Evolutionary conservation across 2,888 invertebrate genomes (phyloP), one percentile per base, ranked within the genome.

Genomic region (Dolichopus griseipennis): DNA sequence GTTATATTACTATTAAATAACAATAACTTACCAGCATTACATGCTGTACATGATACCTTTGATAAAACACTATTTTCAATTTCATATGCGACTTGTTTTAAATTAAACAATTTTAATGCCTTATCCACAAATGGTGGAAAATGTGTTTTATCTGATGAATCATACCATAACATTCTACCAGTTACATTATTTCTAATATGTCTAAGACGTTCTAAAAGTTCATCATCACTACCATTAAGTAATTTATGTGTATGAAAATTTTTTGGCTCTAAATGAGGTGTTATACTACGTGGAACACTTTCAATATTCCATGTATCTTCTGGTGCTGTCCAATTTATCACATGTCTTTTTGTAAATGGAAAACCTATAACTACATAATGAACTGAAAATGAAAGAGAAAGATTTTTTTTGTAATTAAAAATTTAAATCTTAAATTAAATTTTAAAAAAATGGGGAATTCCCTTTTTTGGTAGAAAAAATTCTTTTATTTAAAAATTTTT

Each of bases 51-150:
- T 0, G 93, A 93, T 1, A 95, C 93, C 79, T 89, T 92, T 1
- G 93, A 93, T 90, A 93, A 90, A n/a, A 94, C 90, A 65, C 92
- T 92, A 74, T 93, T 93, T 82, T 95, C 94, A 66, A 95, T 90
- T 84, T 95, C 95, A 74, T 85, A 87, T 67, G 90, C 88, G 0
- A 94, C 93, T 83, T 93, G 92, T 77, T 91, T 90, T 66, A 95
- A 82, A 80, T 94, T 93, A 61, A 94, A 83, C 67, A 94, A 81
- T 77, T 90, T 90, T 69, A 93, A 81, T 1, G 93, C 92, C 79
- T 91, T 91, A 75, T 93, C 91, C 15, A 93, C 90, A 74, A 93
- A 90, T 2, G 89, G 85, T 0, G 92, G 91, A 72, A 92, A 83
- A 71, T 89, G 90, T 12, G 88, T 85, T 66, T 87, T 86, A 73